Conservation (phyloP, 2,113 vertebrate species). For the Neotragus moschatus region DNA sequence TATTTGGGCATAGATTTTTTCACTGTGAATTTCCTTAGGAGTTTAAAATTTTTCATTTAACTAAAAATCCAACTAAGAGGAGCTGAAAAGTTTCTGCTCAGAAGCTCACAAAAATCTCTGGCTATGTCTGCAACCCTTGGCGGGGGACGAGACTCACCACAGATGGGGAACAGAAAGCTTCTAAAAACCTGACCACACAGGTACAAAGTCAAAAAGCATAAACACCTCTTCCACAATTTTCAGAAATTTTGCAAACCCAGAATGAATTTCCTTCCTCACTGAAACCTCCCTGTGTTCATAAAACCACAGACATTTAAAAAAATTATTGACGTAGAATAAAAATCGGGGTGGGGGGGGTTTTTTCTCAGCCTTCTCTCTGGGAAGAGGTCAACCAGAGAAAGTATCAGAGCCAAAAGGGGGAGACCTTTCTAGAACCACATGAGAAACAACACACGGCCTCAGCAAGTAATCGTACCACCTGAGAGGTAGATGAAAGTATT, state of each 20-base stretch:
- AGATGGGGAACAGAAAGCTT: background rate
- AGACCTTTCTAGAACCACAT: background rate
- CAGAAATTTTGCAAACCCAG: background rate
- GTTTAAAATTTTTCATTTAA: conserved; percentile 7
- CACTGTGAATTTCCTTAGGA: conserved; percentile 29
- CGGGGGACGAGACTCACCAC: background rate
- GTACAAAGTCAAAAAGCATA: background rate
- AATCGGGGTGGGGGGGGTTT: background rate
- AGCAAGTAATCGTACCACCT: background rate
- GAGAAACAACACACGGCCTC: background rate
- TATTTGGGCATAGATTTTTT: background rate
- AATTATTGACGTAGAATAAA: background rate
- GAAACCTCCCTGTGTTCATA: background rate
- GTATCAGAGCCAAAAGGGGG: background rate
- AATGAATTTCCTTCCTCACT: background rate
- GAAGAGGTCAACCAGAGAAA: background rate
- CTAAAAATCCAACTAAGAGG: conserved; percentile 15
- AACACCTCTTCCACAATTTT: background rate
- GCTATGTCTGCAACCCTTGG: background rate
- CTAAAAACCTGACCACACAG: background rate
- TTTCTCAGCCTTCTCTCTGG: background rate
- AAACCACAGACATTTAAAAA: background rate
- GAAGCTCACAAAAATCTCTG: background rate
- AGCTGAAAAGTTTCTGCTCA: background rate
- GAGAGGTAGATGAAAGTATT: background rate